These are phyloP conservation scores for Drosophila bifasciata DNA, from an alignment of 1,140 invertebrate genomes.

Conservation along the genomic window DNA sequence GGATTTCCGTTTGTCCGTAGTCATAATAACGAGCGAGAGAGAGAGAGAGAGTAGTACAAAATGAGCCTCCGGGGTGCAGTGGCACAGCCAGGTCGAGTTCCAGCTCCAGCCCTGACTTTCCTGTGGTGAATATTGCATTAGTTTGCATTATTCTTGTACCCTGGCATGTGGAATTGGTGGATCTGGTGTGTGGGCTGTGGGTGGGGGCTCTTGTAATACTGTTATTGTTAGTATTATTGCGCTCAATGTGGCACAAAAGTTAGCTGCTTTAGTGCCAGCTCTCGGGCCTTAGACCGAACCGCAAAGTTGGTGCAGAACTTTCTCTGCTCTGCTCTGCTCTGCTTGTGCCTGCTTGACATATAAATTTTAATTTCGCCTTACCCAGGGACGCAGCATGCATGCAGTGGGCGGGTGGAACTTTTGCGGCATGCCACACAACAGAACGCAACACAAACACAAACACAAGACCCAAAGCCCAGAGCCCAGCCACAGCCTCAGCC, in stretches of 20 bases:
- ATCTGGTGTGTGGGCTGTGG: no score
- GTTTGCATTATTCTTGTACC: slow-evolving; percentile 63
- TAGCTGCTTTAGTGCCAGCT: slow-evolving; percentile 27
- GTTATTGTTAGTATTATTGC: slow-evolving; percentile 72
- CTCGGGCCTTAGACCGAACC: slow-evolving; percentile 44
- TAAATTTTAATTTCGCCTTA: slow-evolving; percentile 68
- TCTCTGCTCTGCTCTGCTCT: no score
- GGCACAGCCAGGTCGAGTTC: slow-evolving; percentile 33
- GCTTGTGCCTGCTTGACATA: slow-evolving; percentile 61
- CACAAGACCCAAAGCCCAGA: slow-evolving; percentile 36
- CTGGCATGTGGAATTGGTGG: no score
- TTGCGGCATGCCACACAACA: slow-evolving; percentile 37
- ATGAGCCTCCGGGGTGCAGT: slow-evolving; percentile 20
- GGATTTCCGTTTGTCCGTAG: slow-evolving; percentile 17
- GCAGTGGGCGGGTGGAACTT: slow-evolving; percentile 44
- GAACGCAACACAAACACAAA: slow-evolving; percentile 37
- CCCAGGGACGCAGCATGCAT: slow-evolving; percentile 21
- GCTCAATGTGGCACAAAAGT: slow-evolving; percentile 71
- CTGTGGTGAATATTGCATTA: slow-evolving; percentile 66
- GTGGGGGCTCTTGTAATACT: slow-evolving; percentile 45
- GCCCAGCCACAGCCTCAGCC: no score
- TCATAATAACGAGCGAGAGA: slow-evolving; percentile 46
- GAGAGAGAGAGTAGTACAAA: slow-evolving; percentile 33
- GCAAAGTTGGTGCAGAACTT: slow-evolving; percentile 64
- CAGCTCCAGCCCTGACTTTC: slow-evolving; percentile 16